Evolutionary conservation across 2,888 invertebrate genomes (phyloP), one percentile per base, ranked within the genome.

Genomic region (Cyclophora albipunctata): DNA sequence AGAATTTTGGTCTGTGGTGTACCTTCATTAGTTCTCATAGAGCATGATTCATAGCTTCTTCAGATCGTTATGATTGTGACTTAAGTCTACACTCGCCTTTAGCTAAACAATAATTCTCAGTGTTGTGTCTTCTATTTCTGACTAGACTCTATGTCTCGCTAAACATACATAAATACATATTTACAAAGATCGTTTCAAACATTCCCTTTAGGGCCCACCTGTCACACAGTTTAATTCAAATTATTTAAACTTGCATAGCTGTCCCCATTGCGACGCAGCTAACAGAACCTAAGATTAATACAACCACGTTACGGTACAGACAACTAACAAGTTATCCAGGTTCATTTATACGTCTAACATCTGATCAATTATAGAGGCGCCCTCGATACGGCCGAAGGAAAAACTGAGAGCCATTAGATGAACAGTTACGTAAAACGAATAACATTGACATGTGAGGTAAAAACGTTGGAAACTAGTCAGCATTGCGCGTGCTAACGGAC

Each of bases 351-450:
- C 63, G 57, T 59, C 54, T 61, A 69, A 60, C 68, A 72, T 71
- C 69, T 68, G 69, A 75, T 81, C 79, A 79, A 80, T 85, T 84
- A 85, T 82, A 82, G 78, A 75, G 67, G 71, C 73, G 73, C 67
- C 75, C 79, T 71, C 73, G 66, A 76, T 81, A 73, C 70, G 49
- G 51, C 42, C 40, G 45, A 54, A 57, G 64, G 76, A 85, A 86
- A 86, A 86, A 84, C 80, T 69, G 45, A 75, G 58, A 71, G 54
- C 82, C 75, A 85, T 86, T 85, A 85, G 75, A 86, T 75, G 63
- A 77, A 85, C 86, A 86, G 86, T 86, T 86, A 86, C 79, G 78
- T 80, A 83, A 85, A 83, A 79, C 76, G 74, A 65, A 77, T 74
- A 78, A 71, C 77, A 70, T 71, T 69, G 70, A 71, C 69, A 69